Base-by-base conservation (phyloP, 2,113 vertebrate species). In the Labeo rohita region DNA sequence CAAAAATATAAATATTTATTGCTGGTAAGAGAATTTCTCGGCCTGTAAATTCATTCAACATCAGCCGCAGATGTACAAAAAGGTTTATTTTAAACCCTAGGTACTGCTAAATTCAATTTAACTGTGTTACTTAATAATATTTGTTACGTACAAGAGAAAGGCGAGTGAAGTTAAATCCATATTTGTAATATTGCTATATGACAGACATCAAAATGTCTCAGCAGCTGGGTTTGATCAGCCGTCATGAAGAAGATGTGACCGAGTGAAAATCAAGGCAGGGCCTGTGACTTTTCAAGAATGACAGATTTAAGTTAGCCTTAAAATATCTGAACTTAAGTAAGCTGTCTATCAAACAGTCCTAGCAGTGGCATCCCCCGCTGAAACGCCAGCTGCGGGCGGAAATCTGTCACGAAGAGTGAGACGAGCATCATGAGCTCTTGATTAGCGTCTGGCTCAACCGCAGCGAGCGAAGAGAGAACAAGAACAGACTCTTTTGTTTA, bases 381-480 rank as follows among this genome's bases (percentile, higher is more conserved):
- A 80, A 81, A 81, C 65, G 70, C 66, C 72, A 70, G 78, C 83
- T 88, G 83, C 76, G 76, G 86, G 86, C 52, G 43, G 79, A 76
- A 81, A 74, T 80, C 54, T 87, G 82, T 87, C 82, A 87, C 50
- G 52, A n/a, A 61, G 74, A 87, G 36, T 84, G 52, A 84, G 75
- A 56, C 45, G 23, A 72, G 16, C 61, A 77, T 77, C 49, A 83
- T 70, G 61, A 72, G 61, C 59, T 81, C 77, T 85, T 66, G 76
- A 87, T 87, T 80, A 84, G 28, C 18, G 54, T 63, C 39, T 36
- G 59, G 73, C 54, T 52, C 66, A 68, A 66, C 43, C 61, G 34
- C 36, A 61, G 85, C 39, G 36, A 49, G 39, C 28, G 18, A n/a
- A n/a, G 43, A 80, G 18, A 87, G 65, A 74, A 23, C 39, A 34